Evolutionary conservation across 1,140 invertebrate species (phyloP), one percentile per base, ranked within the genome.

Genomic region (Fopius arisanus): DNA sequence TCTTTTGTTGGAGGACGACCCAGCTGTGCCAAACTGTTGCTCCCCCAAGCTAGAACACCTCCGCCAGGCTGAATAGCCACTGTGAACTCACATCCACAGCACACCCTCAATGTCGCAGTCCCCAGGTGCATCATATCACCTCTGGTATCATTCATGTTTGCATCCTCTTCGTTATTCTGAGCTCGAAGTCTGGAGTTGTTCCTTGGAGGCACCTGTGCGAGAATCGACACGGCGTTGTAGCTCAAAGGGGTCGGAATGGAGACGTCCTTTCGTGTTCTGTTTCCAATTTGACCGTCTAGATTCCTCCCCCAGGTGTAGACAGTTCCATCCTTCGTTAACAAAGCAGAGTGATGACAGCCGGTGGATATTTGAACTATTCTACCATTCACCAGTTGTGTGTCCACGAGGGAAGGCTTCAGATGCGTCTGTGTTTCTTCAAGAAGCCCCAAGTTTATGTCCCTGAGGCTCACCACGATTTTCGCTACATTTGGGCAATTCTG

Each of bases 81-180:
- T n/a, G 92, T 94, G 79, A 91, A 94, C 81, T 94, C 92, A 68
- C 90, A 90, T 23, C 94, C 93, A 81, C 92, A 93, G 37, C 86
- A 88, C 16, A 83, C 41, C 74, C 80, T 75, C n/a, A 31, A 16
- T 5, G 62, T 65, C n/a, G 26, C 28, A 33, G 29, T 19, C 1
- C 29, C 29, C 29, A 31, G n/a, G 23, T 83, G 83, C 28, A 87
- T 29, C 62, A 80, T 77, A 67, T 88, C 87, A 54, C 41, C 43
- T 10, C 77, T 69, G 1, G 23, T 16, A 70, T 77, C 73, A 21
- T 21, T 54, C 62, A 78, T 70, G 40, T 40, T 71, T 14, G 68
- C 54, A 29, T 76, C 6, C 4, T 67, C 63, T 19, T 75, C 74
- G 3, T 75, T 65, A 29, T 70, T 76, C 6, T 62, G 43, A 77